Base-by-base conservation (phyloP, 1,140 invertebrate species). In the Ips typographus region DNA sequence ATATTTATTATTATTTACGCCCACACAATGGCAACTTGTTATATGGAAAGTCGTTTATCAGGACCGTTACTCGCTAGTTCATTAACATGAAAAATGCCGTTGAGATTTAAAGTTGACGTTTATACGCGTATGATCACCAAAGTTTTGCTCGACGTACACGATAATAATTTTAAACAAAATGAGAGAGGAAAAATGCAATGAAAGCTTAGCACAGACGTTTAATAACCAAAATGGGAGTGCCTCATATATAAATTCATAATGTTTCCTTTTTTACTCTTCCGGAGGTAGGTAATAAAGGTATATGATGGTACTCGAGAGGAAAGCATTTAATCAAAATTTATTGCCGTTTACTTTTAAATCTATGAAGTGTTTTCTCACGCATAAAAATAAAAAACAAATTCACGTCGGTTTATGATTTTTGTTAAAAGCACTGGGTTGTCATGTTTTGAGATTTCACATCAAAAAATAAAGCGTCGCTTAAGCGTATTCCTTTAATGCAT, bases 401-500 rank as follows among this genome's bases (percentile, higher is more conserved):
- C 22, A 22, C 22, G 22, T 22, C 22, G 22, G 22, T 22, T 22
- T 22, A 22, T 22, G 22, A 22, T 22, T 22, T 22, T 22, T 22
- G 22, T 22, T 22, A 22, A 22, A 22, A 22, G 22, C 22, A 22
- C 22, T 22, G 22, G 22, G 22, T 22, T 22, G 22, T 22, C 22
- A 22, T 22, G 22, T 22, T 22, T 22, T 22, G 22, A 22, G 22
- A 22, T 22, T 22, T 22, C 22, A 22, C 22, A 22, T 22, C 22
- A 22, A 22, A 49, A 49, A 2, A 49, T 49, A 49, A 49, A 49
- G 22, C 44, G 44, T 49, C 44, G 36, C 52, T n/a, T 55, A 55
- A 55, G 37, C 4, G 52, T 55, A 55, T 55, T 55, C 52, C 44
- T 59, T 41, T 42, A 42, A 59, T 59, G 6, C 57, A 59, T 59